phyloP scores from a whole-genome alignment of 2,113 vertebrate genomes.

The Typhlomys cinereus region DNA sequence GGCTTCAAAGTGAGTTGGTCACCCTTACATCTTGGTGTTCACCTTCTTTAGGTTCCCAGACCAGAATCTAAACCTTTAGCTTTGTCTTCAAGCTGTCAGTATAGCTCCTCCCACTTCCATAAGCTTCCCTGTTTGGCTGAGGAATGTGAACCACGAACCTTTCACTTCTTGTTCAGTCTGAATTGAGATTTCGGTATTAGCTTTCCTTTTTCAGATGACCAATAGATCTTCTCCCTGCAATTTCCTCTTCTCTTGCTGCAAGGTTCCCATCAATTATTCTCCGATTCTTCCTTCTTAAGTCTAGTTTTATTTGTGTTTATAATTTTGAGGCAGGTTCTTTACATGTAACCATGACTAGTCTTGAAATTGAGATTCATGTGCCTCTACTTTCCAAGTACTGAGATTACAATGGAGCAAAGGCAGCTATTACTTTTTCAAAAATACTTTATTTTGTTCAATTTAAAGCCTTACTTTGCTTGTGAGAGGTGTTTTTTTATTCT shows the following conservation, averaged over 20 bases:
- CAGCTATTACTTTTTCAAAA: neutral
- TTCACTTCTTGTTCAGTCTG: neutral
- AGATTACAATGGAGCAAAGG: neutral
- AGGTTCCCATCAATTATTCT: neutral
- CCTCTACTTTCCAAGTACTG: neutral
- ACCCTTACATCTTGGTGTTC: neutral
- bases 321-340: neutral
- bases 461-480: neutral
- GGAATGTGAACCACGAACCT: neutral
- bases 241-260: neutral
- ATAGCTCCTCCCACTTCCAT: neutral
- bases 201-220: neutral
- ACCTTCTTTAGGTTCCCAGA: neutral
- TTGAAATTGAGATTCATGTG: neutral
- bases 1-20: neutral
- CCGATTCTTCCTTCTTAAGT: neutral
- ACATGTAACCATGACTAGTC: neutral
- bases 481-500: neutral
- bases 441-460: neutral
- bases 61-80: neutral
- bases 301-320: neutral
- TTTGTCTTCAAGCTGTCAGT: neutral
- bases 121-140: neutral
- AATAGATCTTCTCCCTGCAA: neutral
- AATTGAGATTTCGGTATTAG: conserved; percentile 20